Conservation (phyloP, 2,113 vertebrate genomes). For the Toxotes chatareus region DNA sequence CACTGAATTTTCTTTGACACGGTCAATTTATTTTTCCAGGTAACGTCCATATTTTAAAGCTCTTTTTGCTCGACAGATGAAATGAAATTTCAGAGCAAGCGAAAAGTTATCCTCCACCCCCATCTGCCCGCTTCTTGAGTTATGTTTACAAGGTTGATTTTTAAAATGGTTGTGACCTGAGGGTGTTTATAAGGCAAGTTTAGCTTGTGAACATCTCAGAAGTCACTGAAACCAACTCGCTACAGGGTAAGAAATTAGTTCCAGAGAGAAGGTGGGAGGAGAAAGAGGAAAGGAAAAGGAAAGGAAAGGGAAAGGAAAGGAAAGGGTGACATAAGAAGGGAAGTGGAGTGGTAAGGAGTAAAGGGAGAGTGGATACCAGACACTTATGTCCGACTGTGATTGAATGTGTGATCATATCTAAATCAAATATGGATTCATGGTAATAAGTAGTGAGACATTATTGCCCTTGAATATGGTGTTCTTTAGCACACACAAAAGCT, state of each 20-base stretch:
- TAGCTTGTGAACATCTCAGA: slow-evolving; percentile 75
- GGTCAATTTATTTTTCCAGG: slow-evolving; percentile 67
- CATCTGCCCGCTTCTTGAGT: slow-evolving; percentile 31
- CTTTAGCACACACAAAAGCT: not conserved
- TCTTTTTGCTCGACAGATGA: slow-evolving; percentile 48
- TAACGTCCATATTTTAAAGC: slow-evolving; percentile 52
- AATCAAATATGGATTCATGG: slow-evolving; percentile 23
- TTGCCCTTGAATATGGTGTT: not conserved
- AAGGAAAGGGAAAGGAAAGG: not conserved
- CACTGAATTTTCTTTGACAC: slow-evolving; percentile 51
- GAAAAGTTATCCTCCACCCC: slow-evolving; percentile 46
- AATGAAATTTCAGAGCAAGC: slow-evolving; percentile 61
- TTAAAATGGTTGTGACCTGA: slow-evolving; percentile 77
- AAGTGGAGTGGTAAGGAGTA: not conserved
- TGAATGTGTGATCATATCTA: slow-evolving; percentile 27
- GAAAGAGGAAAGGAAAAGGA: not conserved
- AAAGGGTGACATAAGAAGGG: not conserved
- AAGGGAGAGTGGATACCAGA: not conserved
- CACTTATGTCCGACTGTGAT: not conserved
- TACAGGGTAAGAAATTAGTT: slow-evolving; percentile 76
- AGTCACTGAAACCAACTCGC: slow-evolving; percentile 67
- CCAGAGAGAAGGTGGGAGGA: slow-evolving; percentile 49
- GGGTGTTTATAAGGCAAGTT: slow-evolving; percentile 76
- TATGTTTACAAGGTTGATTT: slow-evolving; percentile 74
- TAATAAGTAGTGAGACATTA: not conserved